A percentile compares a stretch with the other conserved stretches of the same genome.
Evolutionary conservation across 2,113 vertebrate genomes (phyloP).

Genomic region (Periophthalmus modestus): DNA sequence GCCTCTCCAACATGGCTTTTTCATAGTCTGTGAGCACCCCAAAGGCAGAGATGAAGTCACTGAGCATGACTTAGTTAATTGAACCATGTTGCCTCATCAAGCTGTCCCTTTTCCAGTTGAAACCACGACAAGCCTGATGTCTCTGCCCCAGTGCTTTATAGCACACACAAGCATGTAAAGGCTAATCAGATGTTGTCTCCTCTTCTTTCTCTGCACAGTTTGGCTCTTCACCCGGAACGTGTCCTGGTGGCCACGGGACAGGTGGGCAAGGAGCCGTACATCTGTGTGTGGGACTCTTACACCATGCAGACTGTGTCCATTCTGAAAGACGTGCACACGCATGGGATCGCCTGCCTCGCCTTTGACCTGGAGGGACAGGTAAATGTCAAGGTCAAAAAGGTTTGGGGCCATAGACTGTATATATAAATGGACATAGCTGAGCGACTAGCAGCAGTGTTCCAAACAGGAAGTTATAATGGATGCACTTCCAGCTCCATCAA

Average conservation of each 20-base stretch:
- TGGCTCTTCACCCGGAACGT: conserved; percentile 94
- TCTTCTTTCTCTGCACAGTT: conserved; percentile 73
- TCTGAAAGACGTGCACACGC: conserved; percentile 93
- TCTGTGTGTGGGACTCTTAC: conserved; percentile 97
- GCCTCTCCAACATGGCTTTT: conserved; percentile 19
- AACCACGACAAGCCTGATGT: conserved; percentile 47
- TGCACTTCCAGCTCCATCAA: no score
- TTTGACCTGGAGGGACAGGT: conserved; percentile 98
- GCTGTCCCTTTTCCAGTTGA: conserved; percentile 53
- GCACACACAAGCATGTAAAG: conserved; percentile 14
- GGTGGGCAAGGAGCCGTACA: conserved; percentile 97
- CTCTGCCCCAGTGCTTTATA: conserved; percentile 53
- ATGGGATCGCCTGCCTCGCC: conserved; percentile 94
- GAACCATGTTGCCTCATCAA: conserved; percentile 63
- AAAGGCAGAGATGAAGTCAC: conserved; percentile 26
- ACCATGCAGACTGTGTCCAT: conserved; percentile 93
- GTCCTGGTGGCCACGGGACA: conserved; percentile 97
- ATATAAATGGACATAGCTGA: no score
- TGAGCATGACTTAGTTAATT: conserved; percentile 58
- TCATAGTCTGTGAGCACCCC: conserved; percentile 13
- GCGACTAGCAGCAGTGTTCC: no score
- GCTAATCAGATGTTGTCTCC: conserved; percentile 49
- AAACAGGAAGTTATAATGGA: no score
- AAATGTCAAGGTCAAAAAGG: neutral
- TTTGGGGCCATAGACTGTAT: neutral